Conservation (phyloP, 2,888 invertebrate genomes). For the Frankliniella fusca region DNA sequence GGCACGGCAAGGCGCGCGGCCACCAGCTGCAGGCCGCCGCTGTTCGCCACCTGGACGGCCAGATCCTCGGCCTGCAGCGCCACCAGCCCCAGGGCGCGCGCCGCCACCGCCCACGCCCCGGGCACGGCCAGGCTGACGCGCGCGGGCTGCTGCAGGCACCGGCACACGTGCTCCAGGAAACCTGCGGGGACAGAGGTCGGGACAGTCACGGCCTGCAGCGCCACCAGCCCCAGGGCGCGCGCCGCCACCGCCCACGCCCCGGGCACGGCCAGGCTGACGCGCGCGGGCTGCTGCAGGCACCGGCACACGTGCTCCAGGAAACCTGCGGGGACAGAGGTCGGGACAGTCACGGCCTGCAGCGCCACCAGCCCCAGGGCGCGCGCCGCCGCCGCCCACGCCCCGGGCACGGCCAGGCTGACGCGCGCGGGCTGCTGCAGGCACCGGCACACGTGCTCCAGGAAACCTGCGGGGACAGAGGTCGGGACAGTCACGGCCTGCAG, state of each 20-base stretch:
- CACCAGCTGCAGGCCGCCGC: neutral
- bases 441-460: neutral
- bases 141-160: neutral
- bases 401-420: neutral
- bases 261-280: neutral
- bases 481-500: neutral
- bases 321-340: neutral
- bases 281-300: neutral
- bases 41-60: neutral
- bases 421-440: neutral
- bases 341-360: constrained; percentile 2
- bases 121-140: neutral
- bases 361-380: constrained; percentile 4
- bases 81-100: neutral
- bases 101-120: neutral
- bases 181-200: neutral
- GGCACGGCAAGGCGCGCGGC: neutral
- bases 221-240: constrained; percentile 4
- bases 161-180: neutral
- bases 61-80: neutral
- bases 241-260: neutral
- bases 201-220: constrained; percentile 7
- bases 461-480: neutral
- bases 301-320: neutral
- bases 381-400: neutral